Conservation (phyloP, 2,888 invertebrate genomes). For the Perdita meconis region DNA sequence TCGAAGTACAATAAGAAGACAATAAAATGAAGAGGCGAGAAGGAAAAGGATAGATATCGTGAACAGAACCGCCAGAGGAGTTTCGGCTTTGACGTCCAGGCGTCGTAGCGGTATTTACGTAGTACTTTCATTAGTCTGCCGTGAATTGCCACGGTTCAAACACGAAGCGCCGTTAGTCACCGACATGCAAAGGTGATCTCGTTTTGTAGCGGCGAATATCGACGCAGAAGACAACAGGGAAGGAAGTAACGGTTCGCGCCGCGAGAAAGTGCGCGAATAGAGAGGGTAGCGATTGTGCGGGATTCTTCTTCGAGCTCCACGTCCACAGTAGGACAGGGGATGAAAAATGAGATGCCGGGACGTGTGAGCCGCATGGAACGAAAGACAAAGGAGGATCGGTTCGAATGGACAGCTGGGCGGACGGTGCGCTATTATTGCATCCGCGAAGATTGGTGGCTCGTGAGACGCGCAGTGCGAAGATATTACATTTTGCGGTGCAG, state of each 20-base stretch:
- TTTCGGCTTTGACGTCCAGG: slow-evolving; percentile 82
- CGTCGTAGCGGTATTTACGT: slow-evolving; percentile 83
- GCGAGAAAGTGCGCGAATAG: not conserved
- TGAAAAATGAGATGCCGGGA: slow-evolving; percentile 51
- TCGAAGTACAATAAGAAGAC: slow-evolving; percentile 49
- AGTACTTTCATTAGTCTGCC: slow-evolving; percentile 83
- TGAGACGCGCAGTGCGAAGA: slow-evolving; percentile 77
- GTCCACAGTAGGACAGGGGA: slow-evolving; percentile 33
- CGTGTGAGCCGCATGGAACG: slow-evolving; percentile 49
- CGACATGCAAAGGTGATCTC: slow-evolving; percentile 77
- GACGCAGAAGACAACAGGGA: slow-evolving; percentile 60
- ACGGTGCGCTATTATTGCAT: slow-evolving; percentile 81
- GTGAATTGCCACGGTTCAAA: slow-evolving; percentile 84
- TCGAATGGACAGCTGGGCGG: slow-evolving; percentile 79
- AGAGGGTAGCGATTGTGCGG: not conserved
- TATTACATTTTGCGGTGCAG: slow-evolving; percentile 78
- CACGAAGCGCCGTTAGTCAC: slow-evolving; percentile 73
- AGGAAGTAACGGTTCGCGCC: slow-evolving; percentile 1
- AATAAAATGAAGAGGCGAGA: slow-evolving; percentile 43
- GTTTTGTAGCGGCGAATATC: slow-evolving; percentile 81
- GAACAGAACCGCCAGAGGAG: slow-evolving; percentile 68
- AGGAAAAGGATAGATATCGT: slow-evolving; percentile 42
- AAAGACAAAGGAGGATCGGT: slow-evolving; percentile 59
- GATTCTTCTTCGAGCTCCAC: slow-evolving; percentile 24
- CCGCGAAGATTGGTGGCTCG: slow-evolving; percentile 81